Percentiles rank a stretch among this genome's conserved stretches.
phyloP scores from a whole-genome alignment of 2,113 vertebrate species.

The Athene cunicularia region DNA sequence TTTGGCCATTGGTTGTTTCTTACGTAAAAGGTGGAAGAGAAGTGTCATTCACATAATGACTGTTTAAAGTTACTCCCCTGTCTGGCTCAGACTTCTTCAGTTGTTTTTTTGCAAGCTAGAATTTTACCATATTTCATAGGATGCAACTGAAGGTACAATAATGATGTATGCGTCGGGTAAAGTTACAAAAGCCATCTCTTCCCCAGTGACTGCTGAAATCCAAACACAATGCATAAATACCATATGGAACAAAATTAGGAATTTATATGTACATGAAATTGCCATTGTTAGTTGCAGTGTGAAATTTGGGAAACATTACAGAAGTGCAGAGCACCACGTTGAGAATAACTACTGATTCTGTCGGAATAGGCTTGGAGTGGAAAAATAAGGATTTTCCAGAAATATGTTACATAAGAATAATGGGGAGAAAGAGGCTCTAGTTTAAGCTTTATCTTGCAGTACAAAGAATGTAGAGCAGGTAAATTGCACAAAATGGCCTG shows the following conservation, averaged over 20 bases:
- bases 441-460: background rate
- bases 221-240: background rate
- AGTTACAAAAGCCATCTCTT: background rate
- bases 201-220: background rate
- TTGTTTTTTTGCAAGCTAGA: background rate
- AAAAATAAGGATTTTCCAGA: background rate
- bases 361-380: background rate
- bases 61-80: background rate
- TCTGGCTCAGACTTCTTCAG: background rate
- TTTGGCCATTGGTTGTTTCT: background rate
- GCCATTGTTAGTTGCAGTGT: background rate
- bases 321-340: background rate
- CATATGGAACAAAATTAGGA: background rate
- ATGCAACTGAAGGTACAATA: background rate
- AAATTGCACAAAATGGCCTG: background rate
- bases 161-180: background rate
- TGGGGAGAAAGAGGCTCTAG: background rate
- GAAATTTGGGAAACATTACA: background rate
- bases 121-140: rapidly evolving
- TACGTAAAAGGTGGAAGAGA: background rate
- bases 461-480: background rate
- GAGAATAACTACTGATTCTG: background rate
- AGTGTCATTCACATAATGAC: background rate
- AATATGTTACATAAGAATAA: background rate
- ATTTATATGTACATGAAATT: background rate